Evolutionary conservation across 2,888 invertebrate genomes (phyloP).

Genomic region (Adineta ricciae): DNA sequence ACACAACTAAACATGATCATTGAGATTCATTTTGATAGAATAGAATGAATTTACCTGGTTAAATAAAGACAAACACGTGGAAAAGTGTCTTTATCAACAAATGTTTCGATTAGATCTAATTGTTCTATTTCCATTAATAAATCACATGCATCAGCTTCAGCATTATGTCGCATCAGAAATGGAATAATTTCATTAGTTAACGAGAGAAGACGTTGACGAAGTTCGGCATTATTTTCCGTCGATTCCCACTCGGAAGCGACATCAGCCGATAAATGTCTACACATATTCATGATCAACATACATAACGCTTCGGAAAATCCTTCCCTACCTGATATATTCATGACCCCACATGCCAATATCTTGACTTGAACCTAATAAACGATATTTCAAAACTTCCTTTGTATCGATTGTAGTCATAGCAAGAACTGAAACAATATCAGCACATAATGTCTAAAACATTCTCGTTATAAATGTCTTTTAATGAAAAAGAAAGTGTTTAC

Average conservation of each 20-base stretch:
- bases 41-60: constrained; percentile 54
- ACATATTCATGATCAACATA: too few relatives aligned
- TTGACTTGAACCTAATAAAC: constrained; percentile 68
- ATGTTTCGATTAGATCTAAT: constrained; percentile 70
- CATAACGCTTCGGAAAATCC: too few relatives aligned
- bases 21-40: too few relatives aligned
- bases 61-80: constrained; percentile 84
- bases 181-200: constrained; percentile 77
- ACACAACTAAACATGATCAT: constrained; percentile 63
- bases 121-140: constrained; percentile 90
- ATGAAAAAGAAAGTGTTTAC: constrained; percentile 48
- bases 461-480: background rate
- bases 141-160: constrained; percentile 96
- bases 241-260: constrained; percentile 25
- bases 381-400: constrained; percentile 80
- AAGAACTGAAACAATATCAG: constrained; percentile 91
- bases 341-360: constrained; percentile 97
- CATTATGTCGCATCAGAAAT: constrained; percentile 92
- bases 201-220: constrained; percentile 55
- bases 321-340: constrained; percentile 81
- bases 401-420: constrained; percentile 72
- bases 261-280: constrained; percentile 32
- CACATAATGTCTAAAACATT: constrained; percentile 58
- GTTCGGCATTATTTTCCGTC: background rate
- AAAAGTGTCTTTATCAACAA: constrained; percentile 60